Evolutionary conservation across 2,888 invertebrate species (phyloP).

Genomic region (Anthoptus insignis): DNA sequence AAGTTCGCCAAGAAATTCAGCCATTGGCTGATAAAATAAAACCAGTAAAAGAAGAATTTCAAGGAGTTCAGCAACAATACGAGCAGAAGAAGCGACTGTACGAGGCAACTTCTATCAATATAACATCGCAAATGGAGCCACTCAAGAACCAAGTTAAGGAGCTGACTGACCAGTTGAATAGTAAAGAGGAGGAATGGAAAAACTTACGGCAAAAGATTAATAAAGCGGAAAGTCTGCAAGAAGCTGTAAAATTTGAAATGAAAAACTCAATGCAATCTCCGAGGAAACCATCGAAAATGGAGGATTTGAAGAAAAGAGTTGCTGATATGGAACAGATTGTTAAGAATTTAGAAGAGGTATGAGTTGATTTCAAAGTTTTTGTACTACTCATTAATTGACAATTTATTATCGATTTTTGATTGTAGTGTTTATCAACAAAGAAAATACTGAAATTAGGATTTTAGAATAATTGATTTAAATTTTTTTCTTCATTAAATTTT

Average conservation of each 20-base stretch:
- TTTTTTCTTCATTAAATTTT: no score
- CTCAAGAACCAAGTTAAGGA: conserved; percentile 84
- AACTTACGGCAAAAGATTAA: conserved; percentile 84
- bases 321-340: conserved; percentile 87
- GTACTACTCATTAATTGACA: no score
- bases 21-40: conserved; percentile 85
- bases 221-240: conserved; percentile 84
- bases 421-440: no score
- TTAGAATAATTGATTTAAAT: no score
- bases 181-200: conserved; percentile 85
- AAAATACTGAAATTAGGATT: no score
- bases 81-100: conserved; percentile 90
- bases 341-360: conserved; percentile 79
- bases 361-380: conserved; percentile 4
- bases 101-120: conserved; percentile 88
- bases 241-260: conserved; percentile 83
- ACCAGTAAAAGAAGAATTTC: conserved; percentile 88
- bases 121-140: conserved; percentile 85
- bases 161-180: conserved; percentile 82
- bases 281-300: conserved; percentile 85
- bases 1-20: conserved; percentile 80
- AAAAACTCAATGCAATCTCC: conserved; percentile 83
- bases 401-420: no score
- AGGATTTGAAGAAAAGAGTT: conserved; percentile 88
- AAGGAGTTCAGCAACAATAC: conserved; percentile 89